Base-by-base conservation (phyloP, 2,888 invertebrate genomes). In the Hetaerina titia region DNA sequence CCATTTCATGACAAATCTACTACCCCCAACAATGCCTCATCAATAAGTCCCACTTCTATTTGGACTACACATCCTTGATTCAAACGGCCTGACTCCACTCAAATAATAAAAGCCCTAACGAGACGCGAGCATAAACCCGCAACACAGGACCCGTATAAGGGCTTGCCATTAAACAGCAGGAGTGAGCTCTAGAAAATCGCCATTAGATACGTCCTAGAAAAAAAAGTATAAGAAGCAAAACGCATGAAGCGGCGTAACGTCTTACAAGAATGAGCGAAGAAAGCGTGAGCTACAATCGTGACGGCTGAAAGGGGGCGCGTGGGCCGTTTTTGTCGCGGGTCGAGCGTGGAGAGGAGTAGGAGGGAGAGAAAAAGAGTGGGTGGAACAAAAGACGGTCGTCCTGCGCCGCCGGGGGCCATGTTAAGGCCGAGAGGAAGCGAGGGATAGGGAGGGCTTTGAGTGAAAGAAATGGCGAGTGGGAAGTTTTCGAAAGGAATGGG, bases 131-230 rank as follows among this genome's bases (percentile, higher is more conserved):
- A 81, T 81, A 31, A 31, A 31, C 11, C 31, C 31, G 81, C n/a
- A 81, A 81, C n/a, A 13, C n/a, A 13, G 81, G 31, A 81, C 25
- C 81, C 81, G 11, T 81, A 31, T 81, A 81, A 81, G 81, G 81
- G 11, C 25, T 13, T 45, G 15, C 81, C 81, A 81, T 81, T 81
- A 81, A 81, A 81, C 81, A 81, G 81, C 81, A 81, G 81, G 81
- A 81, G 31, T 22, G 81, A 31, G 11, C 81, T 81, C 81, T 31
- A 81, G 81, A 81, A 81, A 81, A 81, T 81, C 81, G 81, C 81
- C 81, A 81, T 81, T 81, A 81, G 81, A 81, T 13, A 81, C 81
- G 81, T 81, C 31, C 81, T 31, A 31, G 81, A 81, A 31, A 81
- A 25, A 9, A 11, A 15, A 31, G 31, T 13, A 81, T 4, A 69